These are phyloP conservation scores for Crotalus helleri DNA, from an alignment of 2,113 vertebrate genomes.

Conservation along the genomic window DNA sequence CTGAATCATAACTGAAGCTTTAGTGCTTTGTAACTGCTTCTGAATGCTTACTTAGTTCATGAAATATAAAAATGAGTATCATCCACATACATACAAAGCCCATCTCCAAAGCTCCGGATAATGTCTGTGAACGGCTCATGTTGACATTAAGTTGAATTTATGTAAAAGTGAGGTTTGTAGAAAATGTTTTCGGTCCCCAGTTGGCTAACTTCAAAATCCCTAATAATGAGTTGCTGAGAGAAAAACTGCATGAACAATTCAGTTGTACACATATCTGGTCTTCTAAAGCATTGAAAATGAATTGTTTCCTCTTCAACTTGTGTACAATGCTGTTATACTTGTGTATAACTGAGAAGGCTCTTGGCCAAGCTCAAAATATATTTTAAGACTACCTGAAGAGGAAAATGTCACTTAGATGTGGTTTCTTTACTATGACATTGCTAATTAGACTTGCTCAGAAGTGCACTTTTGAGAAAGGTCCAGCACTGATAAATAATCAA, in stretches of 20 bases:
- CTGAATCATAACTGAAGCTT: not conserved
- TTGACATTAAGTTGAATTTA: not conserved
- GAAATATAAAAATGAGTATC: not conserved
- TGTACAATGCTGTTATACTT: not conserved
- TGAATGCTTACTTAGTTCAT: not conserved
- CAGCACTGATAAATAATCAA: not conserved
- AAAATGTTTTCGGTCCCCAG: not conserved
- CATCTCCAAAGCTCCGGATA: not conserved
- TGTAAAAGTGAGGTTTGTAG: not conserved
- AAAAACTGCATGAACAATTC: not conserved
- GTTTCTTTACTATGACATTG: not conserved
- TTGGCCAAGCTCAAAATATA: not conserved
- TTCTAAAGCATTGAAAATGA: not conserved
- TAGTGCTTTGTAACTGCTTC: not conserved
- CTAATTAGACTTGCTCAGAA: not conserved
- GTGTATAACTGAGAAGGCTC: not conserved
- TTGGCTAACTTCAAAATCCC: not conserved
- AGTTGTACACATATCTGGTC: not conserved
- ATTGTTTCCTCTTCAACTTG: not conserved
- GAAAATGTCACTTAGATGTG: not conserved
- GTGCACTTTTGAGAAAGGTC: not conserved
- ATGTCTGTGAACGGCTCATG: not conserved
- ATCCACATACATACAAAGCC: not conserved
- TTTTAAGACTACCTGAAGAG: not conserved
- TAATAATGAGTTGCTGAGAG: not conserved